phyloP scores from a whole-genome alignment of 2,113 vertebrate genomes.

The Megaleporinus macrocephalus region DNA sequence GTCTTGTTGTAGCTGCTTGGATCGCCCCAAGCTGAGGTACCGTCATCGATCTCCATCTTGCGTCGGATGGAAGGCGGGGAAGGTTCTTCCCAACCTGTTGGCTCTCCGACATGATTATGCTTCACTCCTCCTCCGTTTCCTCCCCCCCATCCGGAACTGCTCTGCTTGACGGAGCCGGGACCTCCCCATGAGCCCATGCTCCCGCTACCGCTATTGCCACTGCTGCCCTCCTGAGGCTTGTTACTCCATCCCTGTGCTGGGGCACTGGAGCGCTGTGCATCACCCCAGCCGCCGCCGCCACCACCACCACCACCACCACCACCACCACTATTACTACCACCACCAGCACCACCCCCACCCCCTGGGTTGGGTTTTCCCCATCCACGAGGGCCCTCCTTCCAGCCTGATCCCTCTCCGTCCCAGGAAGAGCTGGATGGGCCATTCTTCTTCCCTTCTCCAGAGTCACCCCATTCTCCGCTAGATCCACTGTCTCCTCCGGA shows the following conservation, averaged over 20 bases:
- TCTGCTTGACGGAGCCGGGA: conserved; percentile 67
- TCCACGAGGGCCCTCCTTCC: conserved; percentile 83
- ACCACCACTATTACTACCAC: too few relatives aligned
- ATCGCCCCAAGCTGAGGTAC: conserved; percentile 98
- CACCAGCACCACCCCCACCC: conserved; percentile 63
- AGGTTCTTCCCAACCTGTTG: conserved; percentile 96
- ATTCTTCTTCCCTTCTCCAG: conserved; percentile 74
- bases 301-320: conserved; percentile 65
- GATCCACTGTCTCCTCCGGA: conserved; percentile 68
- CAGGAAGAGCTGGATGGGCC: conserved; percentile 75
- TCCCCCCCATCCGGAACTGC: conserved; percentile 51
- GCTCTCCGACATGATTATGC: conserved; percentile 83
- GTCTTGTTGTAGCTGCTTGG: conserved; percentile 90
- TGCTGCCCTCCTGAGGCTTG: conserved; percentile 88
- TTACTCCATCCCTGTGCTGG: conserved; percentile 86
- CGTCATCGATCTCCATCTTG: conserved; percentile 98
- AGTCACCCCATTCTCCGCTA: conserved; percentile 74
- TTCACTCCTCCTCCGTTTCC: conserved; percentile 61
- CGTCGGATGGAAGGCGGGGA: conserved; percentile 94
- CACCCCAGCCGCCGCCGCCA: conserved; percentile 91
- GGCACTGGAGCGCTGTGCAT: conserved; percentile 82
- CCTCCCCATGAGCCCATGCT: conserved; percentile 86
- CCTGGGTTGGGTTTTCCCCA: conserved; percentile 69
- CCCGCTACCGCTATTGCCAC: conserved; percentile 84
- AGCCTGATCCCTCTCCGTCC: conserved; percentile 81